Percentiles rank a stretch among this genome's conserved stretches.
Conservation (phyloP, 2,888 invertebrate species). For the Nomada ruficornis region DNA sequence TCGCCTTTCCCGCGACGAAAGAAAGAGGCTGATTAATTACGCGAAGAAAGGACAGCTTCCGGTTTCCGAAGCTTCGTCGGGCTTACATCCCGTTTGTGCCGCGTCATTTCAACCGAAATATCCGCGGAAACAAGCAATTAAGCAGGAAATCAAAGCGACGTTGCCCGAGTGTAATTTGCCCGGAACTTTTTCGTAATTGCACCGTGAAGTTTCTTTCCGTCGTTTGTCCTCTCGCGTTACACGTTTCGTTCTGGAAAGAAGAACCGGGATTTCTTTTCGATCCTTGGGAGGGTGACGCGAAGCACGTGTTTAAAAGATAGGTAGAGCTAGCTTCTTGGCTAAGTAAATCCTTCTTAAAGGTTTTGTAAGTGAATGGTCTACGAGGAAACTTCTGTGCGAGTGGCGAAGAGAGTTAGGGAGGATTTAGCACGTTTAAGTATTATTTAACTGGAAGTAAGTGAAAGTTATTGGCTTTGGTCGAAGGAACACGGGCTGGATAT, state of each 20-base stretch:
- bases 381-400: neutral
- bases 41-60: slow-evolving; percentile 10
- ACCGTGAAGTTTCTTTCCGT: slow-evolving; percentile 14
- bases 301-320: slow-evolving; percentile 4
- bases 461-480: slow-evolving; percentile 3
- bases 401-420: neutral
- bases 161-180: slow-evolving; percentile 26
- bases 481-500: neutral
- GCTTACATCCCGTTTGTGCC: slow-evolving; percentile 8
- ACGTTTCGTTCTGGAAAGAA: neutral
- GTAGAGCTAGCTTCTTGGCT: neutral
- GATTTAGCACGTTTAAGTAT: neutral
- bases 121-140: slow-evolving; percentile 41
- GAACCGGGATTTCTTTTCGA: neutral
- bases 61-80: slow-evolving; percentile 4
- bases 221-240: neutral
- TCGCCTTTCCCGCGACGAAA: neutral
- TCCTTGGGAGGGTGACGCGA: neutral
- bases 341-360: slow-evolving; percentile 1
- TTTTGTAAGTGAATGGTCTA: slow-evolving; percentile 2
- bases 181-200: slow-evolving; percentile 37
- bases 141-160: slow-evolving; percentile 14
- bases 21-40: slow-evolving; percentile 38
- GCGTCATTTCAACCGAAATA: slow-evolving; percentile 31
- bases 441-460: neutral